Percentiles rank a stretch among this genome's conserved stretches.
phyloP scores from a whole-genome alignment of 1,140 invertebrate genomes.

The Drosophila nebulosa region DNA sequence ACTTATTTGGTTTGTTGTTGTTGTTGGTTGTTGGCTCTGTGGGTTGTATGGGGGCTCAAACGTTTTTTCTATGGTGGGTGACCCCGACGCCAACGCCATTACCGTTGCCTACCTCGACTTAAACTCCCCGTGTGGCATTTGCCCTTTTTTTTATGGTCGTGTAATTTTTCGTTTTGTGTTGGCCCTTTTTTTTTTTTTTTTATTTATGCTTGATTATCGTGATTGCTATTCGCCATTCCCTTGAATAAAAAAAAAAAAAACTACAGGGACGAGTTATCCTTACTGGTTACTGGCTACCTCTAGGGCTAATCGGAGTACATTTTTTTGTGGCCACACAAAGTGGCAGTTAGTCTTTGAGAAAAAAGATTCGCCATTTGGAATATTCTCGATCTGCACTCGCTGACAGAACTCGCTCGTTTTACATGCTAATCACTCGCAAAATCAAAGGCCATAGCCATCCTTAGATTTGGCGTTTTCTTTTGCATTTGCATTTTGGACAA shows the following conservation, averaged over 20 bases:
- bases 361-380: not conserved
- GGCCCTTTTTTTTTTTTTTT: slow-evolving; percentile 63
- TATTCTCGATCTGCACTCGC: not conserved
- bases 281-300: not conserved
- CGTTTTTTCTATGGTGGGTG: slow-evolving; percentile 12
- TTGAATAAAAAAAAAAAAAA: slow-evolving; percentile 5
- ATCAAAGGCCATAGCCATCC: not conserved
- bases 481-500: not conserved
- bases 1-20: slow-evolving; percentile 15
- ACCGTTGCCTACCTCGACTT: not conserved
- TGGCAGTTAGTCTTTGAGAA: not conserved
- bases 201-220: slow-evolving; percentile 78
- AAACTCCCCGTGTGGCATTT: slow-evolving; percentile 31
- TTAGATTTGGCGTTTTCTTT: not conserved
- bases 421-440: not conserved
- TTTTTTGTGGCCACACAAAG: not conserved
- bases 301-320: not conserved
- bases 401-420: not conserved
- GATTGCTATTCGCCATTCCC: slow-evolving; percentile 53
- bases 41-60: not conserved
- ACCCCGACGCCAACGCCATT: not conserved
- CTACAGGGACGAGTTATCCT: not conserved
- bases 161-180: slow-evolving; percentile 66
- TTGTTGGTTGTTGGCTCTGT: not conserved
- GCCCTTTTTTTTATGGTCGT: slow-evolving; percentile 72